These are phyloP conservation scores for Parus major DNA, from an alignment of 2,113 vertebrate species.

Conservation along the genomic window DNA sequence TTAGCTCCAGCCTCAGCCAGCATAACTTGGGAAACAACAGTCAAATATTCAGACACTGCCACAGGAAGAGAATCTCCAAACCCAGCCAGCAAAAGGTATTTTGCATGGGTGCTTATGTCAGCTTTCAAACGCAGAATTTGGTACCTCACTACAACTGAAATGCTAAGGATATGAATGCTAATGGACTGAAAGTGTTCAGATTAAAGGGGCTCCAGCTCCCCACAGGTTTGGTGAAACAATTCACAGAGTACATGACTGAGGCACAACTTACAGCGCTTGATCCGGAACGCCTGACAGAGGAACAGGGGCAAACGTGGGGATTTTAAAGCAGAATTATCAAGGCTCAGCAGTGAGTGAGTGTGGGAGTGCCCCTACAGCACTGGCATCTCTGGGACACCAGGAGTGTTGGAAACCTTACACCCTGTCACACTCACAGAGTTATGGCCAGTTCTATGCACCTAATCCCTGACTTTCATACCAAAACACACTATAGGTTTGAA, in stretches of 20 bases:
- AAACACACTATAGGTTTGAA: not conserved
- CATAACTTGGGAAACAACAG: not conserved
- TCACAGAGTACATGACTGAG: not conserved
- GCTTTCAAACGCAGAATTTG: not conserved
- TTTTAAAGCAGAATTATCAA: not conserved
- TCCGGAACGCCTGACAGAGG: not conserved
- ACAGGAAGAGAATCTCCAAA: not conserved
- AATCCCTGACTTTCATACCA: not conserved
- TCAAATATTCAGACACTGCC: not conserved
- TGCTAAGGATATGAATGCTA: not conserved
- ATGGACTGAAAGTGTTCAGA: not conserved
- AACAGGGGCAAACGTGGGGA: not conserved
- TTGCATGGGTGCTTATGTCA: not conserved
- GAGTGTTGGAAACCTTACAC: not conserved
- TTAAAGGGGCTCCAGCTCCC: not conserved
- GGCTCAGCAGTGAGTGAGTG: not conserved
- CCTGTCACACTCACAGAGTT: not conserved
- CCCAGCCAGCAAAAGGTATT: not conserved
- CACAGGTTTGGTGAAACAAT: not conserved
- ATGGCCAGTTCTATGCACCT: not conserved
- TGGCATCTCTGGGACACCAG: not conserved
- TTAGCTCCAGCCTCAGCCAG: not conserved
- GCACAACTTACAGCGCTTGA: accelerated
- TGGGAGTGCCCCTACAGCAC: not conserved
- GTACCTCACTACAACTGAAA: not conserved